Evolutionary conservation across 2,888 invertebrate species (phyloP).

Genomic region (Chrysolina oricalcia): DNA sequence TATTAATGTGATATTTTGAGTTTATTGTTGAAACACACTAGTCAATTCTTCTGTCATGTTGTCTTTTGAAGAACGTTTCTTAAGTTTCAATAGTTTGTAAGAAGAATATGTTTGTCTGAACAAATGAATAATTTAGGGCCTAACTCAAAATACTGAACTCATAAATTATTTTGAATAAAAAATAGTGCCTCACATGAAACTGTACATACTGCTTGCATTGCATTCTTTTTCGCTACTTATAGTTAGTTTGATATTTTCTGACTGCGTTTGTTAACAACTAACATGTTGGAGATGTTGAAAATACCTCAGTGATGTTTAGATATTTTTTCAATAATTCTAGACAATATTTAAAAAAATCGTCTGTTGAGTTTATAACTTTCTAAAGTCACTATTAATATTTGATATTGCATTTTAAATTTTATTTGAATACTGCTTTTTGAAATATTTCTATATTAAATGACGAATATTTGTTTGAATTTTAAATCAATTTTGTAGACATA

Average conservation of each 20-base stretch:
- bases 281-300: too few species aligned
- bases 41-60: slow-evolving; percentile 9
- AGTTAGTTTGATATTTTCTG: neutral
- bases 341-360: too few species aligned
- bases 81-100: too few species aligned
- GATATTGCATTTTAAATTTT: too few species aligned
- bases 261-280: neutral
- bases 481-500: neutral
- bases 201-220: slow-evolving; percentile 27
- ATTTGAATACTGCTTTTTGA: too few species aligned
- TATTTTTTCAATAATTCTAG: too few species aligned
- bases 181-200: slow-evolving; percentile 26
- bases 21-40: slow-evolving; percentile 2
- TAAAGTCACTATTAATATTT: too few species aligned
- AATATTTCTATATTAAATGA: neutral
- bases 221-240: neutral
- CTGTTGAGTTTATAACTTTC: too few species aligned
- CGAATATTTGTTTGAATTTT: neutral
- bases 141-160: slow-evolving; percentile 1
- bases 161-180: slow-evolving; percentile 15
- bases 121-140: slow-evolving; percentile 6
- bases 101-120: neutral
- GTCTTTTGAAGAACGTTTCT: neutral
- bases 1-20: neutral
- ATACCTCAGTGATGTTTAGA: too few species aligned